Conservation (phyloP, 2,888 invertebrate genomes). For the Drosophila meridionalis region DNA sequence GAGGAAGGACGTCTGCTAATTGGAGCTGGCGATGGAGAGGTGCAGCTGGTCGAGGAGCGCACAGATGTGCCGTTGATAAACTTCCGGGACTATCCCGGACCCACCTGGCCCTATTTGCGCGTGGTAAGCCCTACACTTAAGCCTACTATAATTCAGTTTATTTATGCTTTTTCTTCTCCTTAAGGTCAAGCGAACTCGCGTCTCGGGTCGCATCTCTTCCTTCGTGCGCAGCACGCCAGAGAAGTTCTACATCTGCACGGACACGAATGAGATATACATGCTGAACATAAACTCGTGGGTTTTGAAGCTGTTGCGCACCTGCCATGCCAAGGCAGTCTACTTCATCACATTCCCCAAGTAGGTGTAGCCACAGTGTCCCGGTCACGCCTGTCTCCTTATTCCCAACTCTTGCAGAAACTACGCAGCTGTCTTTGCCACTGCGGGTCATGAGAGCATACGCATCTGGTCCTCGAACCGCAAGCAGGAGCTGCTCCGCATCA, state of each 20-base stretch:
- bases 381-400: conserved; percentile 22
- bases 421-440: conserved; percentile 94
- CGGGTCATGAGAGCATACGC: conserved; percentile 93
- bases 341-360: conserved; percentile 93
- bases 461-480: conserved; percentile 92
- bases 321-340: conserved; percentile 92
- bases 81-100: conserved; percentile 84
- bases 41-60: conserved; percentile 90
- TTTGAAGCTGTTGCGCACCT: conserved; percentile 90
- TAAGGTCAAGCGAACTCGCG: conserved; percentile 87
- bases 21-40: conserved; percentile 93
- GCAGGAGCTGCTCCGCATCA: conserved; percentile 92
- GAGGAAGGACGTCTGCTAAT: conserved; percentile 88
- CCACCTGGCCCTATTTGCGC: conserved; percentile 87
- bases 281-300: conserved; percentile 89
- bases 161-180: background rate
- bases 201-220: conserved; percentile 91
- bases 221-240: conserved; percentile 87
- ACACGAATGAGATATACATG: conserved; percentile 92
- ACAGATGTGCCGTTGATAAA: conserved; percentile 79
- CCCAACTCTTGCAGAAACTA: conserved; percentile 87
- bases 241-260: conserved; percentile 91
- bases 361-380: conserved; percentile 75
- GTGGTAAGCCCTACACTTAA: conserved; percentile 82
- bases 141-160: background rate